A percentile compares a stretch with the other conserved stretches of the same genome.
These are phyloP conservation scores for Hemibagrus wyckioides DNA, from an alignment of 2,113 vertebrate genomes.

Conservation along the genomic window DNA sequence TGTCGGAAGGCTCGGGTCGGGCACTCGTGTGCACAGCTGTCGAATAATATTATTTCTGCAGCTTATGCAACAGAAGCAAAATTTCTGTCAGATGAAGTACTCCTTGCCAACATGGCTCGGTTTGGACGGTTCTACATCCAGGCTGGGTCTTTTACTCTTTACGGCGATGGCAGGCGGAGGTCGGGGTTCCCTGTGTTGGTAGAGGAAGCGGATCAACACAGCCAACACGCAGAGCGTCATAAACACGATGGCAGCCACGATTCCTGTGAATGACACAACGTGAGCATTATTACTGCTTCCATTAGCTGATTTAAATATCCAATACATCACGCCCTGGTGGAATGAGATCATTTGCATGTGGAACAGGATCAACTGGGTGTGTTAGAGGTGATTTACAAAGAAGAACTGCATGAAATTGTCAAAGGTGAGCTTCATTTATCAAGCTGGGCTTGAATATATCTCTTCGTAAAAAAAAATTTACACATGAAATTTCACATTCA, in stretches of 20 bases:
- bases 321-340: neutral
- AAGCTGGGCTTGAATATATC: neutral
- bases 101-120: conserved; percentile 80
- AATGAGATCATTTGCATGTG: neutral
- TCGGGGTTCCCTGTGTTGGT: conserved; percentile 78
- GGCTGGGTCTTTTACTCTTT: conserved; percentile 76
- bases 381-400: neutral
- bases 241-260: conserved; percentile 84
- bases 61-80: neutral
- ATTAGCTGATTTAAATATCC: neutral
- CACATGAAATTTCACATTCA: no score
- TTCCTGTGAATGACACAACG: conserved; percentile 64
- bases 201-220: conserved; percentile 79
- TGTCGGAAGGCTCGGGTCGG: conserved; percentile 10
- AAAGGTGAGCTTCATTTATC: neutral
- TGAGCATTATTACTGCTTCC: neutral
- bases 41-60: conserved; percentile 5
- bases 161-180: conserved; percentile 66
- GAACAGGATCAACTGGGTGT: neutral
- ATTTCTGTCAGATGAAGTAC: conserved; percentile 78
- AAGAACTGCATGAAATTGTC: neutral
- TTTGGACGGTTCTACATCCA: conserved; percentile 80
- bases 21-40: conserved; percentile 19
- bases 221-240: conserved; percentile 78
- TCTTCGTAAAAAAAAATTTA: neutral